Conservation (phyloP, 2,113 vertebrate species). For the Psilopogon haemacephalus region DNA sequence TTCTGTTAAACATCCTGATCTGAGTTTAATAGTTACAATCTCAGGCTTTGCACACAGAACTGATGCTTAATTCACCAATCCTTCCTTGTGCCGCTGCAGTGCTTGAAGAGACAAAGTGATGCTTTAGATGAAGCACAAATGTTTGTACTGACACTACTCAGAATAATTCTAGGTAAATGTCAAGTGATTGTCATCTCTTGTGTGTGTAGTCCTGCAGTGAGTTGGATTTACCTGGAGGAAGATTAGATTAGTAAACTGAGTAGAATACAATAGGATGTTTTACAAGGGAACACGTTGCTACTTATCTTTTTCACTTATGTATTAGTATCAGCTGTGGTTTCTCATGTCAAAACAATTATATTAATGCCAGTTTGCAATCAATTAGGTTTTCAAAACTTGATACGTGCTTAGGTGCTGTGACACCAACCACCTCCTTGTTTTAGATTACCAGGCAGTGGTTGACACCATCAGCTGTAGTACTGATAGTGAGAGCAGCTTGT, state of each 20-base stretch:
- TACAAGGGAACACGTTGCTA: neutral
- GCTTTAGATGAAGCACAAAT: neutral
- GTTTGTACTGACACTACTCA: neutral
- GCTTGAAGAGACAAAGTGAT: neutral
- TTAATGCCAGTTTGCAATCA: too few species aligned
- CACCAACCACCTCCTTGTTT: neutral
- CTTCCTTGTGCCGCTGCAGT: neutral
- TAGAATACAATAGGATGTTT: neutral
- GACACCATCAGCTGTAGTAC: neutral
- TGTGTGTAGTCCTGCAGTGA: neutral
- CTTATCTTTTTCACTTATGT: neutral
- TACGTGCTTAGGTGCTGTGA: neutral
- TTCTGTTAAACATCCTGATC: neutral
- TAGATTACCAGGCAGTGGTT: neutral
- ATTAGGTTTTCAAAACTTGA: neutral
- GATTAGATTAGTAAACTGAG: neutral
- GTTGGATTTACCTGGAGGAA: neutral
- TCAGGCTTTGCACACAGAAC: neutral
- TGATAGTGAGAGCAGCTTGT: neutral
- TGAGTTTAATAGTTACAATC: neutral
- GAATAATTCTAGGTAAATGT: neutral
- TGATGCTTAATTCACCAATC: neutral
- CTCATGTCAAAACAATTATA: neutral
- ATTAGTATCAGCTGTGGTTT: neutral
- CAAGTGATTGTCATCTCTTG: neutral